phyloP scores from a whole-genome alignment of 1,140 invertebrate genomes.

The Lycorma delicatula region DNA sequence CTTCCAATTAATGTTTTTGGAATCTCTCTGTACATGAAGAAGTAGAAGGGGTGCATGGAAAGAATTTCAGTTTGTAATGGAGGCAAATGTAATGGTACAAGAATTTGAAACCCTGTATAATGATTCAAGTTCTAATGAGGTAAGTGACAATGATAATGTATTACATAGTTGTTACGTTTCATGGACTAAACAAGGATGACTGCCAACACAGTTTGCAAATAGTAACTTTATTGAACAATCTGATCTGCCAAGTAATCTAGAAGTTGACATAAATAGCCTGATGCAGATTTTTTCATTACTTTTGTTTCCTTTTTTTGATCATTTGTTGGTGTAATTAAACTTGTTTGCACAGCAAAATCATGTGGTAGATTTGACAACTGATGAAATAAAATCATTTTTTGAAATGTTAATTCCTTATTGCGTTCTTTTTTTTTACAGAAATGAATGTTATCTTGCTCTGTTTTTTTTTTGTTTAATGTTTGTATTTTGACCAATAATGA shows the following conservation, averaged over 20 bases:
- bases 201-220: slow-evolving; percentile 1
- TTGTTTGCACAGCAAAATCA: slow-evolving; percentile 17
- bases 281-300: slow-evolving; percentile 2
- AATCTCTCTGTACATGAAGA: not conserved
- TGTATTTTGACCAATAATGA: too few relatives aligned
- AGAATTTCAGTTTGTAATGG: too few relatives aligned
- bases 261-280: slow-evolving; percentile 6
- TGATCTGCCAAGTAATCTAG: slow-evolving; percentile 7
- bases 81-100: too few relatives aligned
- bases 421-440: too few relatives aligned
- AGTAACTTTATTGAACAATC: slow-evolving; percentile 2
- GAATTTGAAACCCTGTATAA: not conserved
- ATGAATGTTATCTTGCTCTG: too few relatives aligned
- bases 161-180: slow-evolving; percentile 5
- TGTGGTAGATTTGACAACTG: slow-evolving; percentile 12
- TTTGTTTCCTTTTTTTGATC: slow-evolving; percentile 12
- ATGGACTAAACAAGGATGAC: slow-evolving; percentile 4
- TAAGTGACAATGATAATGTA: not conserved
- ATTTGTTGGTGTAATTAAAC: slow-evolving; percentile 16
- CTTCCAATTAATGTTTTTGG: slow-evolving; percentile 1
- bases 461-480: too few relatives aligned
- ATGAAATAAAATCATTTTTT: slow-evolving; percentile 16
- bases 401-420: too few relatives aligned
- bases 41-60: too few relatives aligned
- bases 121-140: not conserved